A percentile compares a stretch with the other conserved stretches of the same genome.
Conservation (phyloP, 2,113 vertebrate genomes). For the Columba livia region DNA sequence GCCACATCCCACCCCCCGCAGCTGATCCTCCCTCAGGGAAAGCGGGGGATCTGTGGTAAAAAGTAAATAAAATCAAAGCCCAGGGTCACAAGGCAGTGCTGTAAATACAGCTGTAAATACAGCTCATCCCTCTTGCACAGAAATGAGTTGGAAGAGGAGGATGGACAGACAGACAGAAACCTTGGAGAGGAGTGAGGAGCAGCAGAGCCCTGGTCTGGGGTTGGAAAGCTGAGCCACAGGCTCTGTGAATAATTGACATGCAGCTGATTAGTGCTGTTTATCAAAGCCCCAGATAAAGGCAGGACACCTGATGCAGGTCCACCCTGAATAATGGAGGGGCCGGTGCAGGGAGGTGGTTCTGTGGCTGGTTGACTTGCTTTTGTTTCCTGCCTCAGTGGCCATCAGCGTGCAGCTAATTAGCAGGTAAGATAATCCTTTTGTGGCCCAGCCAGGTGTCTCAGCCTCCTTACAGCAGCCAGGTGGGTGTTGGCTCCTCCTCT, state of each 20-base stretch:
- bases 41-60: background rate
- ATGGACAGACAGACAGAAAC: background rate
- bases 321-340: background rate
- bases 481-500: background rate
- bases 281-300: slow-evolving; percentile 20
- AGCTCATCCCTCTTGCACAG: background rate
- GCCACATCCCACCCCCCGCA: background rate
- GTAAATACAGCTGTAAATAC: background rate
- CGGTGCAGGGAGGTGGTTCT: accelerated
- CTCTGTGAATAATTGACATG: background rate
- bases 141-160: background rate
- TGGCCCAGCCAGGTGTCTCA: accelerated
- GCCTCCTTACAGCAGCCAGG: background rate
- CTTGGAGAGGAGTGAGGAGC: background rate
- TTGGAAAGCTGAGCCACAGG: background rate
- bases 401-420: background rate
- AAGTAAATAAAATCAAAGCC: background rate
- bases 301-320: background rate
- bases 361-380: background rate
- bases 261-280: background rate
- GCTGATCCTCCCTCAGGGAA: background rate
- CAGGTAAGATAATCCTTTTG: background rate
- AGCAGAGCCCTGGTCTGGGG: background rate
- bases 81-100: background rate
- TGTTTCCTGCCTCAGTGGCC: background rate